Conservation (phyloP, 2,797 vertebrate genomes). For the Taeniopygia guttata region DNA sequence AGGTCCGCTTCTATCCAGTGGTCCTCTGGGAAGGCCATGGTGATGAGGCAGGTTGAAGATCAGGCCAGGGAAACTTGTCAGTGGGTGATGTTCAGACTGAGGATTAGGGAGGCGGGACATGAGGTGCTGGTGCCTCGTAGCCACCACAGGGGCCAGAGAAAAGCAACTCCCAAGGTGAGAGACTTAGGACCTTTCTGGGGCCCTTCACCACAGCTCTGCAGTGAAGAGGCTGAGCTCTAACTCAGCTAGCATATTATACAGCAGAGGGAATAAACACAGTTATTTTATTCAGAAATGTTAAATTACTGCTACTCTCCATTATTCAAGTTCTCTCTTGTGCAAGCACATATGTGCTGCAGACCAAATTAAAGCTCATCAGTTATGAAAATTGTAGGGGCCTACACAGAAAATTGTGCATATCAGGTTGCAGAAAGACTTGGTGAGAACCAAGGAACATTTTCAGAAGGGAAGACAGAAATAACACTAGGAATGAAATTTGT, state of each 20-base stretch:
- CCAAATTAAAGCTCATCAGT: background rate
- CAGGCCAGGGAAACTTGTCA: background rate
- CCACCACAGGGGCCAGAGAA: background rate
- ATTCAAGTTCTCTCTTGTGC: background rate
- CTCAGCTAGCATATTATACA: background rate
- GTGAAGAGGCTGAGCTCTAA: rapidly evolving
- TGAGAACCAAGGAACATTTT: background rate
- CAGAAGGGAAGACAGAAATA: background rate
- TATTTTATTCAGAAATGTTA: background rate
- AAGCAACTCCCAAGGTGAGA: background rate
- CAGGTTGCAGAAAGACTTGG: background rate
- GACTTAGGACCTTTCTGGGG: background rate
- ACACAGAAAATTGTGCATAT: background rate
- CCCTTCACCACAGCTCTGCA: background rate
- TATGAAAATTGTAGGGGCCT: background rate
- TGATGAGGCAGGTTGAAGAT: background rate
- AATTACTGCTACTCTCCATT: background rate
- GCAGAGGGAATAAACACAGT: background rate
- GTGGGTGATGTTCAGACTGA: background rate
- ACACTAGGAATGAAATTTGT: background rate
- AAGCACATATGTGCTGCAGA: background rate
- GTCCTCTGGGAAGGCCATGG: background rate
- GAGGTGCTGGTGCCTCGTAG: rapidly evolving
- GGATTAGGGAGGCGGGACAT: background rate
- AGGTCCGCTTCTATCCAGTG: background rate